Evolutionary conservation across 2,113 vertebrate species (phyloP).

Genomic region (Callipepla californica): DNA sequence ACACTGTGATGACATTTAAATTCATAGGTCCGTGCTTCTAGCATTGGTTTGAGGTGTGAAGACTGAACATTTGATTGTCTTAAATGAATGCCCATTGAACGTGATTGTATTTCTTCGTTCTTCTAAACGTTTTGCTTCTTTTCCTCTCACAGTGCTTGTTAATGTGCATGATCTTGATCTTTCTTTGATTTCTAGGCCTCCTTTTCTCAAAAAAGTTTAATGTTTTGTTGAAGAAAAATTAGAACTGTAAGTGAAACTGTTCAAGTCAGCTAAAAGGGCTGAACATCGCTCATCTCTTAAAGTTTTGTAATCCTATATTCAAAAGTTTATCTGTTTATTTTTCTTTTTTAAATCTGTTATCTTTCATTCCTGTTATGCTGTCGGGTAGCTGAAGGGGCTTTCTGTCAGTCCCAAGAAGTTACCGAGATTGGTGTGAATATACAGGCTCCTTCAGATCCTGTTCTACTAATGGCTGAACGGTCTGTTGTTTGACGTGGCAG

Average conservation of each 20-base stretch:
- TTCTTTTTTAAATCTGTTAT: background rate
- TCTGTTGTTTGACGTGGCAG: background rate
- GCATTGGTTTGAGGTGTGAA: background rate
- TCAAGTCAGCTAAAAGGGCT: background rate
- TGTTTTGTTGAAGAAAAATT: background rate
- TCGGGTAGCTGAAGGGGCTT: background rate
- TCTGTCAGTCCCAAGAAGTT: background rate
- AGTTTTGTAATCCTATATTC: background rate
- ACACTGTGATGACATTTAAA: background rate
- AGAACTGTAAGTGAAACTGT: background rate
- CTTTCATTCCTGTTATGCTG: background rate
- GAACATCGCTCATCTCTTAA: background rate
- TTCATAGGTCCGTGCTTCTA: background rate
- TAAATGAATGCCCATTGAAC: background rate
- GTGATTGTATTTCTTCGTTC: background rate
- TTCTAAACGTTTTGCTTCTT: background rate
- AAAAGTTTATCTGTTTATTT: background rate
- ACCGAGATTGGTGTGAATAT: background rate
- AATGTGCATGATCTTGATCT: background rate
- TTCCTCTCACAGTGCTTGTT: background rate
- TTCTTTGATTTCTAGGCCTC: background rate
- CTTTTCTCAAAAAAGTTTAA: conserved; percentile 2
- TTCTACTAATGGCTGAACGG: background rate
- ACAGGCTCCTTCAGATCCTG: background rate
- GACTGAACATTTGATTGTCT: background rate